Percentiles rank a stretch among this genome's conserved stretches.
Conservation (phyloP, 2,888 invertebrate genomes). For the Lymantria dispar region DNA sequence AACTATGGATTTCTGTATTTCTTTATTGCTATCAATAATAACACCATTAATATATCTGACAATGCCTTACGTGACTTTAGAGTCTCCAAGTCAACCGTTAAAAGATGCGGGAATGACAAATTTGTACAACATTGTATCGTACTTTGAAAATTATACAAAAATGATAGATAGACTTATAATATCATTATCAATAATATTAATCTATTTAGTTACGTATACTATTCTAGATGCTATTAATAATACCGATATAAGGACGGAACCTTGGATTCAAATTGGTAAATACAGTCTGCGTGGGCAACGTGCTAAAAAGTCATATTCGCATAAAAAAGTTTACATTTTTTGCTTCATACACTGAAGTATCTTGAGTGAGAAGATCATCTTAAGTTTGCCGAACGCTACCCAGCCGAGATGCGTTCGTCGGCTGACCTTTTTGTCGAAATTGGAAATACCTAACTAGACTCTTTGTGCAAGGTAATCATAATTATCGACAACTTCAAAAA, state of each 20-base stretch:
- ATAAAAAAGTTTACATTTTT: neutral
- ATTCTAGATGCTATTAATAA: slow-evolving; percentile 44
- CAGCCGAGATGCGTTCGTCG: too few species aligned
- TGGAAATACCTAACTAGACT: too few species aligned
- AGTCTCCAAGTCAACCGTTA: slow-evolving; percentile 43
- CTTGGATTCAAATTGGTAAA: slow-evolving; percentile 48
- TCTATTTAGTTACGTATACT: slow-evolving; percentile 32
- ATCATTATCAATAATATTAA: slow-evolving; percentile 34
- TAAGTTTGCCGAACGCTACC: too few species aligned
- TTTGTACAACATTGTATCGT: slow-evolving; percentile 28
- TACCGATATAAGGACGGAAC: slow-evolving; percentile 8
- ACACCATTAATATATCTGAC: slow-evolving; percentile 42
- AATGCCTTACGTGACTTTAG: slow-evolving; percentile 43
- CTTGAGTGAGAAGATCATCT: too few species aligned
- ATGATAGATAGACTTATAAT: slow-evolving; percentile 45
- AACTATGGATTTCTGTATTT: slow-evolving; percentile 42
- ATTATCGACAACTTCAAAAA: too few species aligned
- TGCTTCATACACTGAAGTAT: too few species aligned
- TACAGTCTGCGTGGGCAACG: slow-evolving; percentile 21
- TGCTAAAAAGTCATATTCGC: neutral
- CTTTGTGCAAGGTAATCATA: too few species aligned
- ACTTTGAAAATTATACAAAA: slow-evolving; percentile 32
- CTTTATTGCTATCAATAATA: slow-evolving; percentile 46
- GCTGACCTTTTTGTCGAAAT: too few species aligned
- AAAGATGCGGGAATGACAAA: slow-evolving; percentile 21